A percentile compares a stretch with the other conserved stretches of the same genome.
Evolutionary conservation across 1,140 invertebrate species (phyloP).

Genomic region (Hermetia illucens): DNA sequence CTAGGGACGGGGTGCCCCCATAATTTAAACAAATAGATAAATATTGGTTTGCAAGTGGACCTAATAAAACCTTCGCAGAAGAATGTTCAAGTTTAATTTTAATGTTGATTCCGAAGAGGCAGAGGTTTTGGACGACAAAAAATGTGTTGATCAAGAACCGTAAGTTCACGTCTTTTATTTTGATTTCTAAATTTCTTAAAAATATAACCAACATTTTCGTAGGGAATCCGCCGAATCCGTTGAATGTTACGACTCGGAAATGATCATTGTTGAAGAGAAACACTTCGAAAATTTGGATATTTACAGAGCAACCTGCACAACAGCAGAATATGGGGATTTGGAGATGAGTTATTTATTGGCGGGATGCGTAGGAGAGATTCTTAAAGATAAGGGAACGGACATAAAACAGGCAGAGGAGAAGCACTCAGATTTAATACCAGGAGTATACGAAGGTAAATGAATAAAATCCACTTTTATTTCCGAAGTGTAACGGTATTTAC

Average conservation of each 20-base stretch:
- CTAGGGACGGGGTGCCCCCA: too few species aligned
- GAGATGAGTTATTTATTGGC: slow-evolving; percentile 22
- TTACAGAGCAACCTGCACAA: slow-evolving; percentile 23
- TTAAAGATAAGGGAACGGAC: slow-evolving; percentile 34
- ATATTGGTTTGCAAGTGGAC: too few species aligned
- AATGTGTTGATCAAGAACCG: too few species aligned
- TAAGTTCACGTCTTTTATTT: too few species aligned
- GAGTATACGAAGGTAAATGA: slow-evolving; percentile 54
- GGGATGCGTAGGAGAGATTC: slow-evolving; percentile 28
- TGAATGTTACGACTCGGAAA: slow-evolving; percentile 19
- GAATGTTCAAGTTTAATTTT: slow-evolving; percentile 37
- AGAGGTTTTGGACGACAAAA: slow-evolving; percentile 4
- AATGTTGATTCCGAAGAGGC: slow-evolving; percentile 25
- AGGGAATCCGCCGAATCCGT: slow-evolving; percentile 11
- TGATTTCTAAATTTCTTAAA: slow-evolving; percentile 4
- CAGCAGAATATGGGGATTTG: slow-evolving; percentile 21
- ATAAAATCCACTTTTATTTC: slow-evolving; percentile 9
- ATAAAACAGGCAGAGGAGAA: slow-evolving; percentile 44
- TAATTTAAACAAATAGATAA: too few species aligned
- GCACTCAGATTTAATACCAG: slow-evolving; percentile 55
- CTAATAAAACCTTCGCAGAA: too few species aligned
- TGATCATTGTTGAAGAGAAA: slow-evolving; percentile 9
- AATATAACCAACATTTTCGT: slow-evolving; percentile 10
- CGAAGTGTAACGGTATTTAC: slow-evolving; percentile 1
- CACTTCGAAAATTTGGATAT: slow-evolving; percentile 22